Evolutionary conservation across 2,113 vertebrate genomes (phyloP), one percentile per base, ranked within the genome.

Genomic region (Dipodomys merriami): DNA sequence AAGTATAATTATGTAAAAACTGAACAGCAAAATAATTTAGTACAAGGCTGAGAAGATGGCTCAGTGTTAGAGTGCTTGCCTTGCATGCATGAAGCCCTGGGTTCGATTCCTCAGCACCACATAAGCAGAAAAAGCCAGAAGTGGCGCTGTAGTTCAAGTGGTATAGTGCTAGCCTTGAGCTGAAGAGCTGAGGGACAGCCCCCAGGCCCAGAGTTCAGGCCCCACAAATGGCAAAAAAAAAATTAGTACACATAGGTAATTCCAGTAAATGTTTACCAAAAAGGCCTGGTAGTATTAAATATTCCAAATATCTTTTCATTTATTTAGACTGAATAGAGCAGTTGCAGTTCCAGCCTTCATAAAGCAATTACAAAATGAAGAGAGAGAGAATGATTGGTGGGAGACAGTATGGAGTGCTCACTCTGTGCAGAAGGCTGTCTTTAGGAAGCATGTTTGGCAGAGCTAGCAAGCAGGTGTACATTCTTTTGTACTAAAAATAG

Each of bases 401-500:
- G 2, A 62, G 68, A 60, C 10, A 69, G 39, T 88, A 93, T 83
- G 88, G 62, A 94, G 27, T 44, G 62, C 30, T 94, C 44, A 86
- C 39, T 86, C 69, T 85, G 33, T 46, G 15, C 46, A 94, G 49
- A 87, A 87, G 25, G 33, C 53, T 94, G 18, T 16, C 29, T 80
- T 80, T 94, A 27, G 73, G 65, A 93, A 91, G 85, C 27, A 76
- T 30, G 74, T 30, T 86, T 83, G 39, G n/a, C 39, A 93, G 89
- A 91, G 53, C 82, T 90, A 53, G 82, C 65, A 92, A 90, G 74
- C 95, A 95, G 92, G 94, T 94, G 90, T 85, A 25, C 89, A 95
- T 96, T 96, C 88, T 90, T 95, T 90, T 62, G 82, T 90, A 83
- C 96, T 95, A 96, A 97, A 85, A 96, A 94, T 95, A 97, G 84